These are phyloP conservation scores for Nematostella vectensis DNA, from an alignment of 92 coral and sea anemone species.

Conservation along the genomic window DNA sequence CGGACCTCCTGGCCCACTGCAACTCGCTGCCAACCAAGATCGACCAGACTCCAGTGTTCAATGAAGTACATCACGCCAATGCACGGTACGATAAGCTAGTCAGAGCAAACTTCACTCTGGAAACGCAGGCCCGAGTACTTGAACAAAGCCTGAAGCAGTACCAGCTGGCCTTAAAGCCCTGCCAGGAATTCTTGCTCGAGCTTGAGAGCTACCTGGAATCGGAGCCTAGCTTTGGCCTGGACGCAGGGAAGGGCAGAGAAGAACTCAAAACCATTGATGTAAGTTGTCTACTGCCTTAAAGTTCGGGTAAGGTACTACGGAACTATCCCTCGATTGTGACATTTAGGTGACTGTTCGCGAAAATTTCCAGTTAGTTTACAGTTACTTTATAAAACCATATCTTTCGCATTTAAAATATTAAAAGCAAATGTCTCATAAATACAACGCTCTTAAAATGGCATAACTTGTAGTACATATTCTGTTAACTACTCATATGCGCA, in stretches of 20 bases:
- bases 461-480: no score
- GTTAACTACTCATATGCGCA: no score
- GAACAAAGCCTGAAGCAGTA: conserved; percentile 68
- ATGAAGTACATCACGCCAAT: conserved; percentile 68
- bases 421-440: no score
- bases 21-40: conserved; percentile 39
- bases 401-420: no score
- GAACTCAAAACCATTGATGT: conserved; percentile 75
- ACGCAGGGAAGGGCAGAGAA: conserved; percentile 72
- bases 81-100: conserved; percentile 74
- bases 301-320: background rate
- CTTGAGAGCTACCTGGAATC: conserved; percentile 63
- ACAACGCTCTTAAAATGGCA: no score
- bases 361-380: no score
- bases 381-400: no score
- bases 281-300: background rate
- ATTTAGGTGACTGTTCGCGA: no score
- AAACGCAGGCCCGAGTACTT: conserved; percentile 55
- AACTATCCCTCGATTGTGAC: no score
- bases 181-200: conserved; percentile 50
- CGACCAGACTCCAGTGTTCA: conserved; percentile 53
- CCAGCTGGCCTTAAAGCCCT: conserved; percentile 79
- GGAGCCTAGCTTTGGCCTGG: conserved; percentile 68
- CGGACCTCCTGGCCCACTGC: conserved; percentile 49
- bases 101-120: conserved; percentile 63